Percentiles rank a stretch among this genome's conserved stretches.
These are phyloP conservation scores for Cryptotis parvus DNA, from an alignment of 2,113 vertebrate species.

Conservation along the genomic window DNA sequence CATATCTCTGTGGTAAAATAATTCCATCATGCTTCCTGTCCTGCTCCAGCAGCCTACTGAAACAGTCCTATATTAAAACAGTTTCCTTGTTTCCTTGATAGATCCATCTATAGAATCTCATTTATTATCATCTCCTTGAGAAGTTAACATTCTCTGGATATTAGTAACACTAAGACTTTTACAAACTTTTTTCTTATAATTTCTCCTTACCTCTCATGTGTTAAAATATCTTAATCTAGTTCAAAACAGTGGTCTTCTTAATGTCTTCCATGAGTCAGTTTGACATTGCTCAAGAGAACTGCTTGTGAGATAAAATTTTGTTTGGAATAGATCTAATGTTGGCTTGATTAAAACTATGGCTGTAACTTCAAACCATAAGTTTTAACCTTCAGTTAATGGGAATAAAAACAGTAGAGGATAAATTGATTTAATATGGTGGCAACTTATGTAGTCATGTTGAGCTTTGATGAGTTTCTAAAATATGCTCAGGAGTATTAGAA, in stretches of 20 bases:
- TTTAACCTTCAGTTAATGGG: slow-evolving; percentile 5
- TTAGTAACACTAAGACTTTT: not conserved
- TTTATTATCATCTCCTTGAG: no score
- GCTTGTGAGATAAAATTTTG: not conserved
- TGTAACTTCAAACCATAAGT: not conserved
- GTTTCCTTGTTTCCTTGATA: not conserved
- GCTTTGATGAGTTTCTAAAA: not conserved
- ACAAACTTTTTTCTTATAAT: not conserved
- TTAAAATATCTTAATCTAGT: not conserved
- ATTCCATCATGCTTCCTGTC: not conserved
- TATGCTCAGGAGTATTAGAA: not conserved
- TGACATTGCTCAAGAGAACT: not conserved
- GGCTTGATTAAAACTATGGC: not conserved
- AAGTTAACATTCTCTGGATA: not conserved
- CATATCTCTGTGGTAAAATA: not conserved
- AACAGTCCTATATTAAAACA: not conserved
- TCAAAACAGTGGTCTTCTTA: not conserved
- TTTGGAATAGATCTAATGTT: not conserved
- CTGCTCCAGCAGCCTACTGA: not conserved
- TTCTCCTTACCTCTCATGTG: not conserved
- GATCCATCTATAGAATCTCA: no score
- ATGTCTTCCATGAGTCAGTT: not conserved
- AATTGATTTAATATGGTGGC: not conserved
- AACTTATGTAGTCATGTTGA: not conserved
- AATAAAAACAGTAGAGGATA: not conserved